Evolutionary conservation across 2,113 vertebrate genomes (phyloP), one percentile per base, ranked within the genome.

Genomic region (Rhea pennata): DNA sequence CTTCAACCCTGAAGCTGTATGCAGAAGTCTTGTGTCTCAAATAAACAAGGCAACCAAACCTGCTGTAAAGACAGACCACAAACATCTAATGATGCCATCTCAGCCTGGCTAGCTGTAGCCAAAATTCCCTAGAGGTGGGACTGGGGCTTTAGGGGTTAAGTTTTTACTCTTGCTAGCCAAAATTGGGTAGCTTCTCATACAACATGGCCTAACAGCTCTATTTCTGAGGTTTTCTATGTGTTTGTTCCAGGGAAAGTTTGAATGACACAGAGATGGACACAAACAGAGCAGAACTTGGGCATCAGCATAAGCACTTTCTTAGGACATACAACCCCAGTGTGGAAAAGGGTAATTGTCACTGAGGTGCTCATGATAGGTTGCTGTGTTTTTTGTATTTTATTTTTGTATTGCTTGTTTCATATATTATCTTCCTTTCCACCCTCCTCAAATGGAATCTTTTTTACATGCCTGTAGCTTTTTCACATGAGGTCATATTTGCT

Each of bases 151-250:
- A 77, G 36, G 4, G 9, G 9, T 62, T 72, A 80, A 69, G 0
- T 2, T 58, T 50, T 50, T 36, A 46, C 12, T 86, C 61, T 46
- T 64, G 5, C 3, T 39, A 65, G 27, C 40, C 39, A 84, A 65
- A 93, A 36, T 10, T 40, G 27, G 1, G 12, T 48, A 58, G 40
- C 16, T 31, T 85, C 86, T 85, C 27, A 64, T 92, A 72, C 50
- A 61, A 4, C 7, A 8, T 39, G 23, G 2, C 26, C 20, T 58
- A 23, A 0, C 2, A 11, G 22, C 54, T 44, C 61, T 2, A 2
- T 72, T 3, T 67, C 46, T 78, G 10, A 75, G 21, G 4, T 61
- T 67, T 78, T 16, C 46, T 12, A 4, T 39, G 5, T 71, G 12
- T 74, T 93, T 81, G 2, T 58, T 87, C 75, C 10, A 26, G 20